phyloP scores from a whole-genome alignment of 2,113 vertebrate species.

The Australoheros scitulus region DNA sequence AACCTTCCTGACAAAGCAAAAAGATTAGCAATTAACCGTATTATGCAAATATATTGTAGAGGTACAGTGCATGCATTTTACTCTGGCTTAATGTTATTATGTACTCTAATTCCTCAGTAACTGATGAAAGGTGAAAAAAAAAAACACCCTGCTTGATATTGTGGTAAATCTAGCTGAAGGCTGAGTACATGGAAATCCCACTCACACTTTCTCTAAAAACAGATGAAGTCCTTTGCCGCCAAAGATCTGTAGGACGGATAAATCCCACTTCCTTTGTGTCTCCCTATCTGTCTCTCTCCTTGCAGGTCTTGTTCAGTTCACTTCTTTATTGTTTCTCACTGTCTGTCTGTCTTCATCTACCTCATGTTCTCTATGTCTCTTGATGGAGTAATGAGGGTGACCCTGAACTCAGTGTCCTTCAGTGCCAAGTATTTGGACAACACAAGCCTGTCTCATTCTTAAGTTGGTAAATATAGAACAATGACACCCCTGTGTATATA shows the following conservation, averaged over 20 bases:
- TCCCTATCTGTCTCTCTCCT: conserved; percentile 42
- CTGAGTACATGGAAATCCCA: conserved; percentile 48
- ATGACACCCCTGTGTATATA: conserved; percentile 45
- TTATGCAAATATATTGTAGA: background rate
- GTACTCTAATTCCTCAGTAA: background rate
- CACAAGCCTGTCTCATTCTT: conserved; percentile 72
- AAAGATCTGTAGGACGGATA: conserved; percentile 39
- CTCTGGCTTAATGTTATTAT: background rate
- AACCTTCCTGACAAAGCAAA: conserved; percentile 20
- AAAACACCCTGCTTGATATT: background rate
- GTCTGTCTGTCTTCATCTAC: conserved; percentile 11
- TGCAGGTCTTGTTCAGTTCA: conserved; percentile 32
- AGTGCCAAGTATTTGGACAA: conserved; percentile 67
- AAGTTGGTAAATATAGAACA: conserved; percentile 82
- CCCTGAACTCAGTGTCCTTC: conserved; percentile 67
- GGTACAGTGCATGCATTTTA: background rate
- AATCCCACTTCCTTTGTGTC: conserved; percentile 28
- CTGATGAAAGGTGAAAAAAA: background rate
- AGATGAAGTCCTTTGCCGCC: conserved; percentile 38
- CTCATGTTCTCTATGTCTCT: conserved; percentile 17
- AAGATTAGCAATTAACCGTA: background rate
- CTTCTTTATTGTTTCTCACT: conserved; percentile 29
- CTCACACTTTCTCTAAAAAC: conserved; percentile 67
- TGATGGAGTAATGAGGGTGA: conserved; percentile 54
- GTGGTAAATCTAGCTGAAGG: background rate